Percentiles rank a stretch among this genome's conserved stretches.
These are phyloP conservation scores for Clarias fuscus DNA, from an alignment of 2,797 vertebrate genomes.

Conservation along the genomic window DNA sequence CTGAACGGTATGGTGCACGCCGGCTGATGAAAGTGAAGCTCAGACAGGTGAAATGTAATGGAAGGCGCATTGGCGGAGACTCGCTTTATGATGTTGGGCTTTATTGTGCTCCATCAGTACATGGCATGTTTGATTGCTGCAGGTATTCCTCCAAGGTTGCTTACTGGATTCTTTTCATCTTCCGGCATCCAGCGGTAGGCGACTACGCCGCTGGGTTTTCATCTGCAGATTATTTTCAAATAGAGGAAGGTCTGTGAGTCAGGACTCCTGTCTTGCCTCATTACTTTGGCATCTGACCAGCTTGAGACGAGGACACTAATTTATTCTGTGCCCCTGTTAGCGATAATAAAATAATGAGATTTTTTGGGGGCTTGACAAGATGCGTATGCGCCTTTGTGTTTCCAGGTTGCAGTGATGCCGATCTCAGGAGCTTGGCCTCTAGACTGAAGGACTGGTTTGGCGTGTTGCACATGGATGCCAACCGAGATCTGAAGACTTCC, in stretches of 20 bases:
- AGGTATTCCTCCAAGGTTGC: conserved; percentile 2
- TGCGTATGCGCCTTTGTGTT: conserved; percentile 28
- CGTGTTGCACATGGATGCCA: conserved; percentile 88
- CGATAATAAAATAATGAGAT: conserved; percentile 16
- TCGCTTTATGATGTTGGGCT: conserved; percentile 29
- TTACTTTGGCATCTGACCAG: conserved; percentile 14
- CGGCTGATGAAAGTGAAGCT: conserved; percentile 58
- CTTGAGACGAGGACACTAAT: not conserved
- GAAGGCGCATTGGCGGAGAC: conserved; percentile 45
- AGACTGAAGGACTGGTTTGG: conserved; percentile 96
- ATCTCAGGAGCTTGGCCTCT: conserved; percentile 84
- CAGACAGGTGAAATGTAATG: conserved; percentile 64
- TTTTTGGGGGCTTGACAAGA: conserved; percentile 18
- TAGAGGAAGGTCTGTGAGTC: not conserved
- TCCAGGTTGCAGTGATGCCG: conserved; percentile 79
- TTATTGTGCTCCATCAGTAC: conserved; percentile 34
- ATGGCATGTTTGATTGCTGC: conserved; percentile 29
- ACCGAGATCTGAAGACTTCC: conserved; percentile 75
- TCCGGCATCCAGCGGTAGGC: too few species aligned
- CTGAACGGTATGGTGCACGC: conserved; percentile 15
- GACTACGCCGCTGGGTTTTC: not conserved
- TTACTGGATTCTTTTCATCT: conserved; percentile 9
- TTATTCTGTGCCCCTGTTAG: not conserved
- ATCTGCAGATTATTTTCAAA: conserved; percentile 19
- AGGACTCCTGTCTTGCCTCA: conserved; percentile 8